Evolutionary conservation across 2,797 vertebrate genomes (phyloP).

Genomic region (Moxostoma hubbsi): DNA sequence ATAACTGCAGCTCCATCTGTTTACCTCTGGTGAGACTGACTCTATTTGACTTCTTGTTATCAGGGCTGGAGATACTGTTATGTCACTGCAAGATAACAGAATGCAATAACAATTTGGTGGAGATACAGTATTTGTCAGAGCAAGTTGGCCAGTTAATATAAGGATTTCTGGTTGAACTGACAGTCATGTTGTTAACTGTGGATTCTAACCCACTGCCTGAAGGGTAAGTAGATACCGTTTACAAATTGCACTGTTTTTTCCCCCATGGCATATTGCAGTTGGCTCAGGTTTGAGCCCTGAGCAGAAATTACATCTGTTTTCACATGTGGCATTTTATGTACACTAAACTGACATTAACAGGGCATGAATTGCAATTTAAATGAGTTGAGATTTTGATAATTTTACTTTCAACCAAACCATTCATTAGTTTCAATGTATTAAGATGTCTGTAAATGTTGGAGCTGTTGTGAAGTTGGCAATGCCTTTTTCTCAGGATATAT

Average conservation of each 20-base stretch:
- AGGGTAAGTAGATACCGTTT: neutral
- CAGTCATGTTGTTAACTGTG: neutral
- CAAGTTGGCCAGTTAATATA: slow-evolving; percentile 1
- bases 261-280: neutral
- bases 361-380: too few relatives aligned
- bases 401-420: too few relatives aligned
- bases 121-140: slow-evolving; percentile 7
- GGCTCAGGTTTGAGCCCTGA: slow-evolving; percentile 10
- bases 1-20: neutral
- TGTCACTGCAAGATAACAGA: neutral
- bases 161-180: neutral
- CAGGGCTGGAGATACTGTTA: neutral
- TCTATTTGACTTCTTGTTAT: neutral
- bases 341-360: neutral
- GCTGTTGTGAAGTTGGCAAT: too few relatives aligned
- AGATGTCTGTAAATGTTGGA: too few relatives aligned
- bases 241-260: neutral
- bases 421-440: too few relatives aligned
- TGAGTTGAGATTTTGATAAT: too few relatives aligned
- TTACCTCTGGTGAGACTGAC: neutral
- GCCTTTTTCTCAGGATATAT: too few relatives aligned
- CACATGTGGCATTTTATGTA: neutral
- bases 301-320: slow-evolving; percentile 18
- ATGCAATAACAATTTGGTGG: neutral
- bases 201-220: slow-evolving; percentile 8